Evolutionary conservation across 2,113 vertebrate genomes (phyloP).

Genomic region (Empidonax traillii): DNA sequence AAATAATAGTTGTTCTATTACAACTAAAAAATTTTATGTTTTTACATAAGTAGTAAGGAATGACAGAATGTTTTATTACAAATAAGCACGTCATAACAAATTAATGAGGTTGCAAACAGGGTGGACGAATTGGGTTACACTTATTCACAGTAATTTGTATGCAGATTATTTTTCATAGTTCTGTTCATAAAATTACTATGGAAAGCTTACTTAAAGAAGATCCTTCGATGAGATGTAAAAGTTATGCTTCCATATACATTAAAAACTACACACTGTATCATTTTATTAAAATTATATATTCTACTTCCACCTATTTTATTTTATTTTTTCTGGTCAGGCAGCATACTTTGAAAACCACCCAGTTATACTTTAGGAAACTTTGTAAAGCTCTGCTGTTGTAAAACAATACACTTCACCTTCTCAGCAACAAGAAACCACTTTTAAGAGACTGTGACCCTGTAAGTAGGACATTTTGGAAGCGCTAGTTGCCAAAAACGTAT

Average conservation of each 20-base stretch:
- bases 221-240: background rate
- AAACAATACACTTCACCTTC: conserved; percentile 46
- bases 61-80: background rate
- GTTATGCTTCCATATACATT: background rate
- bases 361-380: conserved; percentile 58
- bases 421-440: conserved; percentile 47
- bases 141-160: background rate
- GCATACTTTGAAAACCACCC: conserved; percentile 49
- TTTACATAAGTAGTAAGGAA: background rate
- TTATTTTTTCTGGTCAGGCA: conserved; percentile 53
- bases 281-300: conserved; percentile 29
- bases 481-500: background rate
- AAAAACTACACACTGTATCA: background rate
- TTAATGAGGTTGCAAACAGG: background rate
- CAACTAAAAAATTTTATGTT: background rate
- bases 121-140: background rate
- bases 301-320: conserved; percentile 41
- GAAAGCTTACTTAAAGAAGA: background rate
- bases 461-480: conserved; percentile 34
- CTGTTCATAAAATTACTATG: background rate
- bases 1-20: background rate
- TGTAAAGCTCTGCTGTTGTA: conserved; percentile 54
- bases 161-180: background rate
- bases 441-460: conserved; percentile 42
- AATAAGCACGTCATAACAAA: background rate